Conservation (phyloP, 2,113 vertebrate genomes). For the Ciconia boyciana region DNA sequence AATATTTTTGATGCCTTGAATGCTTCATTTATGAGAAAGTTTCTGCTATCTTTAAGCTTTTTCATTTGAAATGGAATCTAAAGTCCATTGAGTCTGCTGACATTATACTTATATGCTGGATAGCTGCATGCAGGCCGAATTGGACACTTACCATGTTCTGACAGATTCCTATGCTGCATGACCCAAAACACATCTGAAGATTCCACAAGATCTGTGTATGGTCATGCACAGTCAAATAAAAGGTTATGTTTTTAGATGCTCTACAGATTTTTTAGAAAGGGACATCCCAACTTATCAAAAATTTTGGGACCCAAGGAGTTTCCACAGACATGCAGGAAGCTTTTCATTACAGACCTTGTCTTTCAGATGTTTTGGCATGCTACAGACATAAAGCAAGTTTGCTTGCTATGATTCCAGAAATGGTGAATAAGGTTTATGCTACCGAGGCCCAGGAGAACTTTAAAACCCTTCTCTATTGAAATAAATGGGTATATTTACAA, state of each 20-base stretch:
- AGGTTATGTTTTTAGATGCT: background rate
- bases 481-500: background rate
- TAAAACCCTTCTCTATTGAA: background rate
- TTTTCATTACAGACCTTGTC: background rate
- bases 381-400: background rate
- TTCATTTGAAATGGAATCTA: background rate
- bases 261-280: background rate
- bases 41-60: background rate
- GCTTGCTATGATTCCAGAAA: background rate
- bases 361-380: background rate
- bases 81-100: background rate
- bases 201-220: background rate
- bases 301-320: background rate
- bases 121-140: background rate
- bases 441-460: background rate
- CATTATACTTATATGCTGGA: background rate
- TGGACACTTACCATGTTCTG: background rate
- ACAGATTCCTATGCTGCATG: background rate
- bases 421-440: background rate
- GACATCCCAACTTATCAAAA: background rate
- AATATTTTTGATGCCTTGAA: background rate
- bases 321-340: background rate
- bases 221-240: background rate
- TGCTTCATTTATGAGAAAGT: background rate
- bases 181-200: background rate